Evolutionary conservation across 2,113 vertebrate genomes (phyloP).

Genomic region (Myiopsitta monachus): DNA sequence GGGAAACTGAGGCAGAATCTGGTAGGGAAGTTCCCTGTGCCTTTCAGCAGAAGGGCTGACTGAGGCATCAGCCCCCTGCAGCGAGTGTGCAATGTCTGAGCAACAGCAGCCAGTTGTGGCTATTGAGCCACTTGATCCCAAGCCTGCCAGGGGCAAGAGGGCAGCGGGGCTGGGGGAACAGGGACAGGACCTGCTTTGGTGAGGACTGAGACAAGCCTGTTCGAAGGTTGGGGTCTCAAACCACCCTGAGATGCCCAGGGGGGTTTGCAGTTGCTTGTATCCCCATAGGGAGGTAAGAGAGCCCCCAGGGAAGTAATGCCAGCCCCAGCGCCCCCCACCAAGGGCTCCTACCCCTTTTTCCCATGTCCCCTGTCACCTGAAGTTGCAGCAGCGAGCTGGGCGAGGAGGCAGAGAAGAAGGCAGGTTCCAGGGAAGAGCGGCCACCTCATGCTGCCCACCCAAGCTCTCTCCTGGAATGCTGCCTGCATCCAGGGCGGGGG

Average conservation of each 20-base stretch:
- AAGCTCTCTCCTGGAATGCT: not conserved
- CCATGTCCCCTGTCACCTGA: not conserved
- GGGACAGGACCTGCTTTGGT: not conserved
- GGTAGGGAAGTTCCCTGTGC: not conserved
- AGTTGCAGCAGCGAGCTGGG: not conserved
- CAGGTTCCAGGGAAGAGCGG: not conserved
- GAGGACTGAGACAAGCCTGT: not conserved
- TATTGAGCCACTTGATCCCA: not conserved
- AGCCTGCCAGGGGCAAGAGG: not conserved
- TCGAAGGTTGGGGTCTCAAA: not conserved
- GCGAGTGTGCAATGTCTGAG: fast-evolving
- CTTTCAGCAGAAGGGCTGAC: not conserved
- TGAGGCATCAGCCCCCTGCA: fast-evolving
- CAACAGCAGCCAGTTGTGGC: fast-evolving
- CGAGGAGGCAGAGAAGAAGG: not conserved
- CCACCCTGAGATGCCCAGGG: not conserved
- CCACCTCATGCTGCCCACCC: not conserved
- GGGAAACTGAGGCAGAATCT: not conserved
- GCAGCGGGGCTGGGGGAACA: fast-evolving
- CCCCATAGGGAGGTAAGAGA: not conserved
- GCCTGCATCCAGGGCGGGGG: fast-evolving
- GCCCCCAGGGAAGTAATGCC: not conserved
- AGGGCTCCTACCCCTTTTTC: not conserved
- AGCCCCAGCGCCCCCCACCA: not conserved
- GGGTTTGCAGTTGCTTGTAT: not conserved